Evolutionary conservation across 2,797 vertebrate species (phyloP), one percentile per base, ranked within the genome.

Genomic region (Prunella strophiata): DNA sequence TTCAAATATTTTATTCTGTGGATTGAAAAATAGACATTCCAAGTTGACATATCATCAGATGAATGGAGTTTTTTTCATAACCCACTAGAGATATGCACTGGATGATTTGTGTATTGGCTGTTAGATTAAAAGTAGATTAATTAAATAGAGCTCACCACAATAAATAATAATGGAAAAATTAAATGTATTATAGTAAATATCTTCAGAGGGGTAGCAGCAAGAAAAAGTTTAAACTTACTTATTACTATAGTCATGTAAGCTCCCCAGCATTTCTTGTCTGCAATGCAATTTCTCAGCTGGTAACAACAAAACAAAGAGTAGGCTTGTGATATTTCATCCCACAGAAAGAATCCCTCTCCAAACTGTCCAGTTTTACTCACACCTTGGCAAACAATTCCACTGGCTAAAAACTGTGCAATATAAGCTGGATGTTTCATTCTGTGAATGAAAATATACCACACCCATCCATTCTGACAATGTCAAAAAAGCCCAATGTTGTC

Each of bases 1-100:
- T 74, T 87, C 83, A 93, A 94, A 93, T 93, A 89, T 91, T 93
- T 89, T 78, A 78, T 40, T 72, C 79, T 27, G n/a, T 36, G n/a
- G 52, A 81, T 63, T 86, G 88, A 93, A 94, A 42, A 93, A 85
- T 89, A 90, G 11, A 54, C 62, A 36, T 93, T 89, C 36, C 27
- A 73, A 78, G 63, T 70, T 90, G 93, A 91, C 29, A 40, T 52
- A 63, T 61, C 81, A 87, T 89, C 71, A 91, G 70, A 71, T 20
- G 32, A 62, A 91, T 71, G 40, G 21, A n/a, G 32, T 9, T 80
- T 81, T 95, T 81, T 76, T 89, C 67, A 72, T 65, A 91, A 57
- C 45, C 17, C n/a, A 30, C 73, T 52, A 52, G 52, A 62, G 52
- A 79, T 76, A 73, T n/a, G 47, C 48, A 52, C 45, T 50, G 48